These are phyloP conservation scores for Molossus molossus DNA, from an alignment of 2,797 vertebrate genomes.

Conservation along the genomic window DNA sequence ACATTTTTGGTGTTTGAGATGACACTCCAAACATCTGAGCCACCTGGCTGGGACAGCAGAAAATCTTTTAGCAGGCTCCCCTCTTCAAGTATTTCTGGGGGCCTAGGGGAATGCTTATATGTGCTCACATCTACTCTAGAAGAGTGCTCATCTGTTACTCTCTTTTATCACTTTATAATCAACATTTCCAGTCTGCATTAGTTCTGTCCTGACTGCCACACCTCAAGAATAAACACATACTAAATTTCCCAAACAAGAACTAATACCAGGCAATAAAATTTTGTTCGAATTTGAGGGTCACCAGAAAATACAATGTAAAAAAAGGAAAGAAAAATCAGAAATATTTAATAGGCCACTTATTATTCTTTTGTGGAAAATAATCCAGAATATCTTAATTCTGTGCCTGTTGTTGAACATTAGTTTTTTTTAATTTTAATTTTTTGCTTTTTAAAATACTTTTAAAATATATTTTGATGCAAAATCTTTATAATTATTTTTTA, in stretches of 20 bases:
- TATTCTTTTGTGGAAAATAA: conserved; percentile 9
- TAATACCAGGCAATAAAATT: background rate
- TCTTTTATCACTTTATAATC: background rate
- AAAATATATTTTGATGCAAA: background rate
- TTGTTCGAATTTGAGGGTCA: background rate
- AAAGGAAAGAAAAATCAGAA: background rate
- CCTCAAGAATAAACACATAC: background rate
- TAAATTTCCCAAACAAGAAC: conserved; percentile 10
- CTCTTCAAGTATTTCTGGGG: background rate
- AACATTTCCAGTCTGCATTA: background rate
- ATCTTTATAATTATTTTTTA: conserved; percentile 49
- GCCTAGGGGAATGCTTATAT: background rate
- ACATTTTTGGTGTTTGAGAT: too few species aligned
- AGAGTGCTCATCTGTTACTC: background rate
- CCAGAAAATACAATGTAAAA: background rate
- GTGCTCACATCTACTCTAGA: background rate
- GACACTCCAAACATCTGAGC: too few species aligned
- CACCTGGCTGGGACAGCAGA: too few species aligned
- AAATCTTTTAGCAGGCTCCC: background rate
- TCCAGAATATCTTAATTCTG: background rate
- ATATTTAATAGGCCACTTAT: background rate
- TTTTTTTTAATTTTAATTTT: background rate
- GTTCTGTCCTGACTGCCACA: background rate
- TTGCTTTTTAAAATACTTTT: conserved; percentile 35
- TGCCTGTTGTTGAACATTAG: background rate